phyloP scores from a whole-genome alignment of 1,140 invertebrate species.

The Drusus annulatus region DNA sequence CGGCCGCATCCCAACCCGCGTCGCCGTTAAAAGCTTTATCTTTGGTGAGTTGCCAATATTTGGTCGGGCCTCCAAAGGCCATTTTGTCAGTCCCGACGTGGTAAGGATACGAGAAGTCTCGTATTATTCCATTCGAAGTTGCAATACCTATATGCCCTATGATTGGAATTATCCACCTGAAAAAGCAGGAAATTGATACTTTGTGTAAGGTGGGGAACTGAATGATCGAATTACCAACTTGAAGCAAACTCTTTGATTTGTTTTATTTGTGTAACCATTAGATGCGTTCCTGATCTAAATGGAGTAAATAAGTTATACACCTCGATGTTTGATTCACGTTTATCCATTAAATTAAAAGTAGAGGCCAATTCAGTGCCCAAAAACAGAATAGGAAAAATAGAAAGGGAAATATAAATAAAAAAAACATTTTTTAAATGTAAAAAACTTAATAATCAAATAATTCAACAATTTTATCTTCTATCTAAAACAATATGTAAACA shows the following conservation, averaged over 20 bases:
- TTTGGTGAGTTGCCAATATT: constrained; percentile 83
- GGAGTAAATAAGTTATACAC: no score
- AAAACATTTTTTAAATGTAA: no score
- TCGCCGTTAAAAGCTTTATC: constrained; percentile 76
- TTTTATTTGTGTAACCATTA: no score
- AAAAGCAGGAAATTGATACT: background rate
- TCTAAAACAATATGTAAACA: no score
- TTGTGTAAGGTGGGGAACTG: background rate
- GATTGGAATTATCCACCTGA: constrained; percentile 87
- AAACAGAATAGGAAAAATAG: no score
- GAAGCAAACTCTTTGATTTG: background rate
- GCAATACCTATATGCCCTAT: constrained; percentile 97
- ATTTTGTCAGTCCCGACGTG: constrained; percentile 93
- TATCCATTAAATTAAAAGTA: no score
- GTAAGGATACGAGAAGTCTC: constrained; percentile 95
- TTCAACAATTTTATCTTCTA: no score
- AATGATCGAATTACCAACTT: background rate
- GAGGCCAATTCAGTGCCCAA: no score
- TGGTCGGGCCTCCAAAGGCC: constrained; percentile 93
- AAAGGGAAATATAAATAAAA: no score
- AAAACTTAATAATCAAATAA: no score
- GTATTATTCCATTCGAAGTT: constrained; percentile 87
- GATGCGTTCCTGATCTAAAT: no score
- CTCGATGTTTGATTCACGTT: no score
- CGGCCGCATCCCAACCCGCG: constrained; percentile 83